Evolutionary conservation across 2,888 invertebrate species (phyloP).

Genomic region (Napeogenes inachia): DNA sequence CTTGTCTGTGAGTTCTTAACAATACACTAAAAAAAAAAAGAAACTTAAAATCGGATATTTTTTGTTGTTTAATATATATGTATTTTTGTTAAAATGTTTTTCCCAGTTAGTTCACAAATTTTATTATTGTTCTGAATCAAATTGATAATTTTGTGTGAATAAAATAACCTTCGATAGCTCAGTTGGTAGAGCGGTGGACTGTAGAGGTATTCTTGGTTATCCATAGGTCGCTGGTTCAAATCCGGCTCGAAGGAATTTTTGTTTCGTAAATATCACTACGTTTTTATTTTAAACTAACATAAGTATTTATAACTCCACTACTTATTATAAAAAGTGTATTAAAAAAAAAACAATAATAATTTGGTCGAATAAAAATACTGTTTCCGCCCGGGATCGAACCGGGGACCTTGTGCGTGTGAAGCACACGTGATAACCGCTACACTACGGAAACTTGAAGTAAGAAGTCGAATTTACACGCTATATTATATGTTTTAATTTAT

Average conservation of each 20-base stretch:
- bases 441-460: constrained; percentile 79
- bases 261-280: constrained; percentile 22
- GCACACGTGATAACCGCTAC: constrained; percentile 89
- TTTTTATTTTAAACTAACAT: constrained; percentile 1
- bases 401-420: constrained; percentile 87
- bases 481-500: neutral
- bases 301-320: neutral
- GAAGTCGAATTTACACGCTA: rapidly evolving
- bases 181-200: constrained; percentile 70
- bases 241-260: constrained; percentile 76
- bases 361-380: constrained; percentile 41
- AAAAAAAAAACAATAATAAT: neutral
- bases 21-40: no score
- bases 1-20: no score
- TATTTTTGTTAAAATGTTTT: no score
- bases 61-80: no score
- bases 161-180: constrained; percentile 58
- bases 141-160: neutral
- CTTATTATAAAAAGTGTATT: neutral
- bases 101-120: neutral
- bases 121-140: neutral
- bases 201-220: constrained; percentile 53
- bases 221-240: constrained; percentile 81
- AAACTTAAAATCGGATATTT: no score
- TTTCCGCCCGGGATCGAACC: constrained; percentile 85